phyloP scores from a whole-genome alignment of 2,797 vertebrate genomes.

The Percopsis omiscomaycus region DNA sequence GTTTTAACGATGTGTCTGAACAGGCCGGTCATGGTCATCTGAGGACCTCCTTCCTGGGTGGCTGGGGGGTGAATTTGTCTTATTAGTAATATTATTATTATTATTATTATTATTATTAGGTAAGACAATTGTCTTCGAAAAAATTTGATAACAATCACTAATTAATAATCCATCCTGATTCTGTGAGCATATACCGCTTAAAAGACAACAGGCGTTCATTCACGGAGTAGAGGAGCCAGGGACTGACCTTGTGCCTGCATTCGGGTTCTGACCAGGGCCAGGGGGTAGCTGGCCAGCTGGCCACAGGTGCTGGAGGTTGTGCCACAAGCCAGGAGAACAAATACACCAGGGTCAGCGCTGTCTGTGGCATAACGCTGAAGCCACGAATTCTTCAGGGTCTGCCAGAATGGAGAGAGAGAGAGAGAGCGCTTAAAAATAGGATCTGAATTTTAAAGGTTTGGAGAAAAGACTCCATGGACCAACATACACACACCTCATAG shows the following conservation, averaged over 20 bases:
- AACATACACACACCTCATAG: constrained; percentile 83
- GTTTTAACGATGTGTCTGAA: constrained; percentile 91
- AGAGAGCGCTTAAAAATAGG: neutral
- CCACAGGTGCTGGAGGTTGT: constrained; percentile 96
- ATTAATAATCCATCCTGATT: too few species aligned
- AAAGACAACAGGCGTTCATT: neutral
- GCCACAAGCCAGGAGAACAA: constrained; percentile 93
- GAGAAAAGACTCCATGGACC: neutral
- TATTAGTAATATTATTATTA: too few species aligned
- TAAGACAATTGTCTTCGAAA: too few species aligned
- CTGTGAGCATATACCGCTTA: too few species aligned
- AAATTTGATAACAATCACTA: too few species aligned
- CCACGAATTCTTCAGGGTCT: constrained; percentile 96
- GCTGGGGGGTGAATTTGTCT: constrained; percentile 66
- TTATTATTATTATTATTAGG: too few species aligned
- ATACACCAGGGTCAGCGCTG: constrained; percentile 90
- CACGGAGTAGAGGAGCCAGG: neutral
- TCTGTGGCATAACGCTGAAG: constrained; percentile 88
- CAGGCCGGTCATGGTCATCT: constrained; percentile 86
- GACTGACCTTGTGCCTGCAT: constrained; percentile 95
- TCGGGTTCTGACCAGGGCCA: constrained; percentile 93
- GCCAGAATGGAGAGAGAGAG: neutral
- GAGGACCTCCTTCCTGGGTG: constrained; percentile 79
- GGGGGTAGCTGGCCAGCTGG: constrained; percentile 91
- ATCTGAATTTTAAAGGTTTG: neutral